Evolutionary conservation across 2,888 invertebrate species (phyloP).

Genomic region (Drosophila paracracens): DNA sequence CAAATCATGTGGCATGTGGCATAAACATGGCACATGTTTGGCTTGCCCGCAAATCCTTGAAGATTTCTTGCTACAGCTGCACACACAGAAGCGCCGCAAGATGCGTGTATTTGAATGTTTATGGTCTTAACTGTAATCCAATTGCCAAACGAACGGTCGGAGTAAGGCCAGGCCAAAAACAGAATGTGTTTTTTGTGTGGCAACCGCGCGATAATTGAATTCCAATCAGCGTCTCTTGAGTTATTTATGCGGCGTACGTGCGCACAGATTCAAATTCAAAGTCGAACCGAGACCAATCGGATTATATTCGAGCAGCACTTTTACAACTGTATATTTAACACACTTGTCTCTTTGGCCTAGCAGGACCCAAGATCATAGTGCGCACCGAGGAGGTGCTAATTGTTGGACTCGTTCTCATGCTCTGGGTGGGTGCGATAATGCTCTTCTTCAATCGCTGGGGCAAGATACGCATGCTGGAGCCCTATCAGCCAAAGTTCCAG

Average conservation of each 20-base stretch:
- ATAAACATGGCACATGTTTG: constrained; percentile 7
- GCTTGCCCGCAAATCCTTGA: constrained; percentile 19
- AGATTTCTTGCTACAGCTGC: constrained; percentile 26
- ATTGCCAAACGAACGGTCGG: constrained; percentile 23
- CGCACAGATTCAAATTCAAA: constrained; percentile 13
- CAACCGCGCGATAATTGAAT: constrained; percentile 62
- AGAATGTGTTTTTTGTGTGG: constrained; percentile 14
- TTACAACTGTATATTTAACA: background rate
- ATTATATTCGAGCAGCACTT: background rate
- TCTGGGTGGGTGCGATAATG: constrained; percentile 95
- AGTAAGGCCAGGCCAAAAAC: background rate
- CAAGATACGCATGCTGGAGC: constrained; percentile 96
- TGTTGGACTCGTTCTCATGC: constrained; percentile 92
- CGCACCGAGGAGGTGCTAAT: constrained; percentile 94
- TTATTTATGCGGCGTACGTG: constrained; percentile 67
- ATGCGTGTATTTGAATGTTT: constrained; percentile 52
- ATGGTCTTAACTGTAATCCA: constrained; percentile 51
- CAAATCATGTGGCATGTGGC: constrained; percentile 11
- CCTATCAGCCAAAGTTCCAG: constrained; percentile 95
- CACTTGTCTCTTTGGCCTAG: constrained; percentile 1
- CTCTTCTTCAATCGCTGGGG: constrained; percentile 98
- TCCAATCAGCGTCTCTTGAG: constrained; percentile 48
- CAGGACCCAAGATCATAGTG: constrained; percentile 90
- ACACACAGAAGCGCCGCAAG: constrained; percentile 7
- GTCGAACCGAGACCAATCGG: background rate